Evolutionary conservation across 2,888 invertebrate species (phyloP), one percentile per base, ranked within the genome.

Genomic region (Machimus rusticus): DNA sequence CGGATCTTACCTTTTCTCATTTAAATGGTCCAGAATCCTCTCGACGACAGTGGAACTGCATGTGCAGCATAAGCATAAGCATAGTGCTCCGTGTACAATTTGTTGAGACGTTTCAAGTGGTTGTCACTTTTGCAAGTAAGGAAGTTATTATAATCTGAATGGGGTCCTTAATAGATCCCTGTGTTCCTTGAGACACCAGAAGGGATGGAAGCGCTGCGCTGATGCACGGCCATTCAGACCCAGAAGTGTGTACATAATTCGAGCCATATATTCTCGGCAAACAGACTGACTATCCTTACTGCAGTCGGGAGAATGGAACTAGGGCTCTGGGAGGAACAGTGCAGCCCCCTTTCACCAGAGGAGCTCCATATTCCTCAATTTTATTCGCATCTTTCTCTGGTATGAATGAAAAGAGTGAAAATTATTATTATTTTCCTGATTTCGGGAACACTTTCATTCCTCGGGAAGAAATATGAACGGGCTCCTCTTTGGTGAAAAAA

Each of bases 111-210:
- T 79, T 79, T 79, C 79, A 79, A 79, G 79, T 79, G 51, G 51
- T 79, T 79, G 79, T 79, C 79, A 79, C 79, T 79, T 51, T 79
- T 79, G 79, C 43, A 79, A 79, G 79, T 79, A 79, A 79, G 79
- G 79, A 79, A 79, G 79, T 79, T 79, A 79, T 79, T 79, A 79
- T 79, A 51, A 79, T 79, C 51, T 79, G 79, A 79, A 79, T 79
- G 79, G 79, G 79, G 34, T 23, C 79, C 79, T 79, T 79, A 79
- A 79, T 79, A 79, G 51, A 79, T 51, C 51, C n/a, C 66, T 66
- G 16, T 79, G 51, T 34, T 28, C 79, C 79, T 55, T 23, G 43
- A 51, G 51, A 79, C 79, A 79, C 23, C 51, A 79, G 28, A n/a
- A 51, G 23, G 79, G 9, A 46, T 46, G 3, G 43, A 14, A 46